Evolutionary conservation across 1,140 invertebrate species (phyloP).

Genomic region (Scaptomyza montana): DNA sequence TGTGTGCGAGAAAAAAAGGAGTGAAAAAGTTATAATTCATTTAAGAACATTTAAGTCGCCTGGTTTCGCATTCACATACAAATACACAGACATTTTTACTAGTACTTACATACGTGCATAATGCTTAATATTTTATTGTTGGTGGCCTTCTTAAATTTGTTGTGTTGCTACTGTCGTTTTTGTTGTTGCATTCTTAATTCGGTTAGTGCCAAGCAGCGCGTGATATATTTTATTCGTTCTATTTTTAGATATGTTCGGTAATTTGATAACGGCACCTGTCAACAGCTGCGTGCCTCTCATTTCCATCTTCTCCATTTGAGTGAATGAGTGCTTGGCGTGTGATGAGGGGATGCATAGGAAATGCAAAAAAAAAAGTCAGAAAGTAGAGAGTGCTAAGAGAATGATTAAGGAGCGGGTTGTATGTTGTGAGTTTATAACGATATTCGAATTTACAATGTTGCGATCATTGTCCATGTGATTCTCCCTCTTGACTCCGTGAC

Average conservation of each 20-base stretch:
- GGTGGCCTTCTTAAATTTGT: conserved; percentile 31
- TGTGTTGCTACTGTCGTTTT: neutral
- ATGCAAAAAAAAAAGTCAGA: too few relatives aligned
- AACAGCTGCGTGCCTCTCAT: conserved; percentile 3
- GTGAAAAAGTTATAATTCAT: conserved; percentile 79
- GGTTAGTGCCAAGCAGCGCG: neutral
- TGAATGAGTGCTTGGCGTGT: conserved; percentile 2
- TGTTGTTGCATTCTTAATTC: conserved; percentile 16
- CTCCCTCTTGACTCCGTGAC: too few relatives aligned
- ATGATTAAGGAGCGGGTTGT: neutral
- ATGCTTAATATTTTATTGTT: conserved; percentile 48
- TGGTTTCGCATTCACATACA: conserved; percentile 54
- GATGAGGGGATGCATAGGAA: neutral
- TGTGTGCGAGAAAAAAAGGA: conserved; percentile 61
- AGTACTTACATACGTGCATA: conserved; percentile 39
- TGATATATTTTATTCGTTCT: conserved; percentile 20
- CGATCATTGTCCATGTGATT: too few relatives aligned
- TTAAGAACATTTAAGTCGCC: conserved; percentile 75
- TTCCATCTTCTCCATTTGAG: neutral
- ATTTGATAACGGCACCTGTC: conserved; percentile 33
- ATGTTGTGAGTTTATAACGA: neutral
- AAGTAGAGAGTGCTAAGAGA: neutral
- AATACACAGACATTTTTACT: conserved; percentile 13
- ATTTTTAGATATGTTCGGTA: conserved; percentile 13
- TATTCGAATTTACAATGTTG: too few relatives aligned